Base-by-base conservation (phyloP, 2,797 vertebrate genomes). In the Peromyscus attwateri region DNA sequence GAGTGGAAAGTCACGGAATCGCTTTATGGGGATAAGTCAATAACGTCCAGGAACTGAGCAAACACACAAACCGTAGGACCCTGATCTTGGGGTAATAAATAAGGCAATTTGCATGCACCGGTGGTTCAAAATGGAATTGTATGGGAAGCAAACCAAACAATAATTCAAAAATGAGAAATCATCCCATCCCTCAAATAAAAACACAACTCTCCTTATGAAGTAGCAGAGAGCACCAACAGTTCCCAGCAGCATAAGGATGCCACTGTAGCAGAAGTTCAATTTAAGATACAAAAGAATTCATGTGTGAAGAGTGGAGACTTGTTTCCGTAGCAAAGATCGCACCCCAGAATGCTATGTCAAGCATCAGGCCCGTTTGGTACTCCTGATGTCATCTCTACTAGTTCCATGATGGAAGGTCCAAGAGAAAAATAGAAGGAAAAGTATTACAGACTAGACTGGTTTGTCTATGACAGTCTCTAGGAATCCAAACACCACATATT, bases 111-210 rank as follows among this genome's bases (percentile, higher is more conserved):
- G 80, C 95, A 90, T 62, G 52, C 16, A 79, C 62, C 17, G 25
- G 66, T 66, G 57, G 43, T 43, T 96, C 64, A 66, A 95, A 93
- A 92, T 95, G 91, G 94, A 96, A 94, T 89, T 97, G 77, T 68
- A 73, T 64, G n/a, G 37, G 14, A 96, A 81, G 57, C 79, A 95
- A 97, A 97, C 16, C 64, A 87, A 97, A 71, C 19, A 68, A 87
- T 84, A 89, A 77, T 94, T 94, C 89, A 91, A 94, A 55, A 95
- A 89, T 84, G 66, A 93, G 92, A 94, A 95, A 77, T 37, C 5
- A 80, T 83, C 40, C 92, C 7, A 55, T 25, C 43, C 43, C n/a
- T 89, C 85, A 83, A 87, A 89, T 68, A 66, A 85, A 91, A 93
- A 79, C 4, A 70, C 70, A 73, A 17, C 46, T 71, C 71, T 79